phyloP scores from a whole-genome alignment of 2,113 vertebrate genomes.

The Triplophysa siluroides region DNA sequence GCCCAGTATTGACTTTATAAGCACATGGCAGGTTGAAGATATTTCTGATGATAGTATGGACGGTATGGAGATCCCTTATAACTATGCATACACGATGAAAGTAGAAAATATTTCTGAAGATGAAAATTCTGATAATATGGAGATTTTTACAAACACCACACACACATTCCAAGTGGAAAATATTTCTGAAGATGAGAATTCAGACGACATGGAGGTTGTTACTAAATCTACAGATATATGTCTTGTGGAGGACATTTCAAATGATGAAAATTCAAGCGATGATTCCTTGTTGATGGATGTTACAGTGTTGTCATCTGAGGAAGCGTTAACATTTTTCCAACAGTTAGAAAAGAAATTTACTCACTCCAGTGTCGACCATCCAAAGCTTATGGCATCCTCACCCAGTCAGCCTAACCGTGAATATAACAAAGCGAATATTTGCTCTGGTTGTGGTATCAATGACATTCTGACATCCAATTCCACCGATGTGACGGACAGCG shows the following conservation, averaged over 20 bases:
- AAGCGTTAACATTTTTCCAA: slow-evolving; percentile 19
- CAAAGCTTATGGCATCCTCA: not conserved
- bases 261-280: slow-evolving; percentile 2
- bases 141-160: not conserved
- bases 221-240: not conserved
- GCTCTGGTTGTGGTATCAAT: not conserved
- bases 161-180: not conserved
- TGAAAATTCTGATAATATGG: not conserved
- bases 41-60: not conserved
- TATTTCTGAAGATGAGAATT: not conserved
- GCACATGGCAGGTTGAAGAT: not conserved
- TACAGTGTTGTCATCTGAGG: slow-evolving; percentile 23
- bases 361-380: not conserved
- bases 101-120: slow-evolving; percentile 7
- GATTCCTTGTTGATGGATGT: slow-evolving; percentile 8
- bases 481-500: not conserved
- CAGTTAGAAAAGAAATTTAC: not conserved
- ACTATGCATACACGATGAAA: not conserved
- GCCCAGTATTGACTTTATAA: too few species aligned
- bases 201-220: not conserved
- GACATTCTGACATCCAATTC: slow-evolving; percentile 10
- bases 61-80: not conserved
- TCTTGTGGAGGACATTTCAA: not conserved
- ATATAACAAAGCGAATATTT: not conserved
- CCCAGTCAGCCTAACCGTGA: not conserved